phyloP scores from a whole-genome alignment of 2,113 vertebrate genomes.

The Butorides virescens region DNA sequence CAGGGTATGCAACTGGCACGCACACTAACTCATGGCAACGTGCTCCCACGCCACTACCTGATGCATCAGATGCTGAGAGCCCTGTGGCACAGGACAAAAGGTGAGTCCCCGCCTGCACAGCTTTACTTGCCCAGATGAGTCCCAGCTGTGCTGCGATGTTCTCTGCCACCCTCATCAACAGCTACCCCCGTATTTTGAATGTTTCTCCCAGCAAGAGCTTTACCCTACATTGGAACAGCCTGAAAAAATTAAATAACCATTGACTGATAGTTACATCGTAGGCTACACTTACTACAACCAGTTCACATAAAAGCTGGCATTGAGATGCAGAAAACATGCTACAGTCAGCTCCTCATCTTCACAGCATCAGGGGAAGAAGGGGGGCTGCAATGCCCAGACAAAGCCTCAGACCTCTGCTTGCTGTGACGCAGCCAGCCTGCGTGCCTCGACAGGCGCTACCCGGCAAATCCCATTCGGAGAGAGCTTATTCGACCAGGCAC shows the following conservation, averaged over 20 bases:
- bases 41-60: not conserved
- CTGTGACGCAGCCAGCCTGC: not conserved
- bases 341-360: not conserved
- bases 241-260: not conserved
- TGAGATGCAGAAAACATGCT: not conserved
- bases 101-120: not conserved
- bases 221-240: not conserved
- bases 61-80: not conserved
- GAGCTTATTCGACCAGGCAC: not conserved
- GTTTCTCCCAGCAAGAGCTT: not conserved
- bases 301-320: not conserved
- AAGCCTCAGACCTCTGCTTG: not conserved
- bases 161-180: not conserved
- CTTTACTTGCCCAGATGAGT: not conserved
- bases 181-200: not conserved
- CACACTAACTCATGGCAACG: accelerated
- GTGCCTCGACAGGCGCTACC: not conserved
- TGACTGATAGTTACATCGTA: accelerated
- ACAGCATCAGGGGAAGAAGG: not conserved
- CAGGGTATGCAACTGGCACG: accelerated
- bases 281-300: not conserved
- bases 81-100: not conserved
- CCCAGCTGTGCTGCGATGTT: not conserved
- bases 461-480: not conserved
- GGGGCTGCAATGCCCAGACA: not conserved